Base-by-base conservation (phyloP, 2,888 invertebrate genomes). In the Apeira syringaria region DNA sequence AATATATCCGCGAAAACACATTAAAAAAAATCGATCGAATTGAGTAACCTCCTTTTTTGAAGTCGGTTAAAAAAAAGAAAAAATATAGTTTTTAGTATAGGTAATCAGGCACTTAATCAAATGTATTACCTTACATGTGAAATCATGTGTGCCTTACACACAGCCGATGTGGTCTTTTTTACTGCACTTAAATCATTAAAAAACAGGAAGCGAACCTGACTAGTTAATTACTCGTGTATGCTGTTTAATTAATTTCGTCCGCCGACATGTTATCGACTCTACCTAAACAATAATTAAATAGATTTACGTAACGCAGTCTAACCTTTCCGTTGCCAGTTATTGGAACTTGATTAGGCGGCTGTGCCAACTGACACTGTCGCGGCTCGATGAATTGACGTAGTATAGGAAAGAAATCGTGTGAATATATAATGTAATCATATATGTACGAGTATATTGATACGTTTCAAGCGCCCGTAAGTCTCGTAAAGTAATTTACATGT, bases 321-420 rank as follows among this genome's bases (percentile, higher is more conserved):
- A n/a, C n/a, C n/a, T n/a, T n/a, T n/a, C n/a, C n/a, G n/a, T n/a
- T n/a, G n/a, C n/a, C n/a, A n/a, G n/a, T n/a, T n/a, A n/a, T n/a
- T n/a, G n/a, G n/a, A n/a, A n/a, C n/a, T n/a, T n/a, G n/a, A n/a
- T n/a, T n/a, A n/a, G n/a, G n/a, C n/a, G n/a, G n/a, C n/a, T n/a
- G n/a, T n/a, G n/a, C n/a, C n/a, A n/a, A n/a, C n/a, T n/a, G n/a
- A n/a, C n/a, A n/a, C n/a, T n/a, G n/a, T n/a, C n/a, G n/a, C n/a
- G n/a, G n/a, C n/a, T n/a, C n/a, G n/a, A n/a, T n/a, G n/a, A n/a
- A n/a, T n/a, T n/a, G n/a, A n/a, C n/a, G n/a, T 50, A 41, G 46
- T 59, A 61, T 36, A 63, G 66, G 63, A 75, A 64, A 74, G 65
- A 73, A 73, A 71, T 68, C 69, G 63, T 51, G 52, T n/a, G n/a